Percentiles rank a stretch among this genome's conserved stretches.
These are phyloP conservation scores for Lordiphosa stackelbergi DNA, from an alignment of 1,140 invertebrate genomes.

Conservation along the genomic window DNA sequence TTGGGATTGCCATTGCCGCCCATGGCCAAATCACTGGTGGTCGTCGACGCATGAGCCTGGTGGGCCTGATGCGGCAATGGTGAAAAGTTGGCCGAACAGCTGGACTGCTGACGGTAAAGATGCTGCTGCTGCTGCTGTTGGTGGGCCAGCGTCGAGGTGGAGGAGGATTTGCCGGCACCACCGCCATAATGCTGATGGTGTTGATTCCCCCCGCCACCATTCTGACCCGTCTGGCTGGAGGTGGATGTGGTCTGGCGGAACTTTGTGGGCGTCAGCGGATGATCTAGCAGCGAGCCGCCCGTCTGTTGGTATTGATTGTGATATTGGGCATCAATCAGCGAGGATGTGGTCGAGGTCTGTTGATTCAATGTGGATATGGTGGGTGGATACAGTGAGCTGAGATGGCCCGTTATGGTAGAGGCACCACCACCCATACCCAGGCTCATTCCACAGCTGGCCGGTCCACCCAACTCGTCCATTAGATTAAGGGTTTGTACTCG, in stretches of 20 bases:
- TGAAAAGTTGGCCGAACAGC: conserved; percentile 73
- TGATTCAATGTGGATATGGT: conserved; percentile 74
- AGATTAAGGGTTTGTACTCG: conserved; percentile 72
- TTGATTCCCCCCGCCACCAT: conserved; percentile 24
- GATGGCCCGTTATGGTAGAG: conserved; percentile 64
- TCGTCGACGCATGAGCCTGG: conserved; percentile 73
- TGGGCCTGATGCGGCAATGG: conserved; percentile 70
- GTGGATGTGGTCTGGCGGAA: conserved; percentile 71
- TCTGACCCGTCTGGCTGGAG: conserved; percentile 65
- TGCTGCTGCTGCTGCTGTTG: conserved; percentile 34
- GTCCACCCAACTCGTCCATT: conserved; percentile 60
- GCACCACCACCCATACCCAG: conserved; percentile 38
- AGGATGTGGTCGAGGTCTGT: conserved; percentile 75
- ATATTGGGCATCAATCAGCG: conserved; percentile 71
- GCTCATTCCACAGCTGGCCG: conserved; percentile 25
- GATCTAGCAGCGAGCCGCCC: conserved; percentile 70
- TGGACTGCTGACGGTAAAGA: conserved; percentile 71
- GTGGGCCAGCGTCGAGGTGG: conserved; percentile 52
- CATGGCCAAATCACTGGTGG: conserved; percentile 66
- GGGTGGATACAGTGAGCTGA: conserved; percentile 71
- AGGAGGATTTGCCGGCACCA: conserved; percentile 32
- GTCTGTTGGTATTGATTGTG: conserved; percentile 76
- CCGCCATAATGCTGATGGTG: conserved; percentile 23
- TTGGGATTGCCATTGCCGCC: conserved; percentile 64
- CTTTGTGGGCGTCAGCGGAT: conserved; percentile 73